Conservation (phyloP, 2,888 invertebrate species). For the Diarsia dahlii region DNA sequence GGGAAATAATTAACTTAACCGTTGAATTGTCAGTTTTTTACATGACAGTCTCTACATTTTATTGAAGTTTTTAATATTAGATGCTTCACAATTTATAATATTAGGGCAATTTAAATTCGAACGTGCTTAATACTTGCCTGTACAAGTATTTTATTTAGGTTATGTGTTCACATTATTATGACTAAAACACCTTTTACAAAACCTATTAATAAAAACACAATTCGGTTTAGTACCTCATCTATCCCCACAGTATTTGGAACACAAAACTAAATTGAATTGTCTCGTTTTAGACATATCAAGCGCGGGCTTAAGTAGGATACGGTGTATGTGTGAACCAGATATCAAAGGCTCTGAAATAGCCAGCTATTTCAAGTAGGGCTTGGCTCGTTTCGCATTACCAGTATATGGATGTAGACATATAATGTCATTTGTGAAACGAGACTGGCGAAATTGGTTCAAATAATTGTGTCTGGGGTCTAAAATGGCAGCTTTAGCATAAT, state of each 20-base stretch:
- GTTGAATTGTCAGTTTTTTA: background rate
- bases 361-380: constrained; percentile 8
- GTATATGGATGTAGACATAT: background rate
- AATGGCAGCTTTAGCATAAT: too few species aligned
- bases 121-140: background rate
- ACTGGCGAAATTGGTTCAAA: background rate
- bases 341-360: constrained; percentile 12
- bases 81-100: background rate
- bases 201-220: background rate
- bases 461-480: too few species aligned
- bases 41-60: background rate
- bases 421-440: constrained; percentile 11
- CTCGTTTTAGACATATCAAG: constrained; percentile 24
- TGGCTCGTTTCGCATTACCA: background rate
- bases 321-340: constrained; percentile 11
- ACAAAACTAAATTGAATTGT: constrained; percentile 45
- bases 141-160: background rate
- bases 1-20: background rate
- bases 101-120: background rate
- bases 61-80: background rate
- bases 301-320: constrained; percentile 6
- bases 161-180: constrained; percentile 8
- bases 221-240: constrained; percentile 1
- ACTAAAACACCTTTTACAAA: background rate
- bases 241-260: constrained; percentile 5